Conservation (phyloP, 2,797 vertebrate species). For the Mus caroli region DNA sequence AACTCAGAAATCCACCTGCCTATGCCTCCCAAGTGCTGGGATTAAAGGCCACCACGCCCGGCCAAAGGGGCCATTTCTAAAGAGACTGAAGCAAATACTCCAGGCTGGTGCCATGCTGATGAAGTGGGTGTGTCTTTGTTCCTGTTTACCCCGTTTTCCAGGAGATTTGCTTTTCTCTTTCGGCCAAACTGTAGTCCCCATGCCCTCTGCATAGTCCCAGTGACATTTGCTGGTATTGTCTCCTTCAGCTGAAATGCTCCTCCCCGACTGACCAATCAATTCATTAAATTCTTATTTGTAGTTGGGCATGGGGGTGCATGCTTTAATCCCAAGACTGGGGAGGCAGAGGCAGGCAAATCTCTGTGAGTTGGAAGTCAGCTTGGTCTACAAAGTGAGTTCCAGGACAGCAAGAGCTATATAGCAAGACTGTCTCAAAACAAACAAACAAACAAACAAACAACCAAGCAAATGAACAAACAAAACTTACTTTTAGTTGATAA, state of each 20-base stretch:
- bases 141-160: not conserved
- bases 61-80: not conserved
- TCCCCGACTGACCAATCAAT: not conserved
- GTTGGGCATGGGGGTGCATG: not conserved
- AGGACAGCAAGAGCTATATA: not conserved
- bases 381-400: not conserved
- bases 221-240: not conserved
- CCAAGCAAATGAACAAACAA: not conserved
- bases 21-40: too few species aligned
- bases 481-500: constrained; percentile 13
- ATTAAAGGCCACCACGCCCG: too few species aligned
- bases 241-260: not conserved
- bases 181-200: not conserved
- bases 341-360: not conserved
- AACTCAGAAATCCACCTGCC: too few species aligned
- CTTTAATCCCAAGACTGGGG: not conserved
- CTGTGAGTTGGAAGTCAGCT: not conserved
- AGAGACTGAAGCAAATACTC: not conserved
- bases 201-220: not conserved
- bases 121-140: not conserved
- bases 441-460: not conserved
- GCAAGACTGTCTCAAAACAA: not conserved
- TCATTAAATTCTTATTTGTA: constrained; percentile 28
- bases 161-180: not conserved
- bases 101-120: not conserved